Base-by-base conservation (phyloP, 2,797 vertebrate species). In the Avahi laniger region DNA sequence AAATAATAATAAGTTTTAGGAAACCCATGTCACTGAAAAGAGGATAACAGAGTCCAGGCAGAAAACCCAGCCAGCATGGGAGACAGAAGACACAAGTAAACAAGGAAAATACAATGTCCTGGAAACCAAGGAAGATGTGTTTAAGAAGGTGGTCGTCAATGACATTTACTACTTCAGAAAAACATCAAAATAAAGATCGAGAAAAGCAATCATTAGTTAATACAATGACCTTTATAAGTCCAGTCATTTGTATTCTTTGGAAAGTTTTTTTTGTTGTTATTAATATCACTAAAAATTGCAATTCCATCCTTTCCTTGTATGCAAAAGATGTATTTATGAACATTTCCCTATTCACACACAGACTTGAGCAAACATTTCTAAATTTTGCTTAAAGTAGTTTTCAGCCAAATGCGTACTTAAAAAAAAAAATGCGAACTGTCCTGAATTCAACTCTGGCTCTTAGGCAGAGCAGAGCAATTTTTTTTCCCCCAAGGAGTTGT, bases 81-180 rank as follows among this genome's bases (percentile, higher is more conserved):
- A 78, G 13, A 65, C 43, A 57, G 30, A 54, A 63, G 2, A 9
- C 1, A 15, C 22, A 17, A 8, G n/a, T n/a, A 12, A 80, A 80
- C 30, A 59, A 41, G 17, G 41, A 24, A 33, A 28, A 20, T 0
- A 0, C 3, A 52, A 12, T 30, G 10, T 6, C 12, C 7, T 9
- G 26, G 57, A 91, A 52, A 24, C 50, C 22, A 54, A 72, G 24
- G 7, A 72, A 79, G 5, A 10, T 11, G 9, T 15, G 18, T 24
- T 30, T 84, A 20, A 33, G 24, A 22, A 89, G 26, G 5, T 78
- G 26, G 33, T 20, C 3, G 9, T 38, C 48, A 48, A 9, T 48
- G 54, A 38, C 35, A 35, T 38, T 72, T 46, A 83, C 8, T 72
- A 11, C 43, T 75, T 86, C 12, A 30, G 24, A 46, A 35, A 84